Conservation (phyloP, 2,888 invertebrate species). For the Meghimatium bilineatum region DNA sequence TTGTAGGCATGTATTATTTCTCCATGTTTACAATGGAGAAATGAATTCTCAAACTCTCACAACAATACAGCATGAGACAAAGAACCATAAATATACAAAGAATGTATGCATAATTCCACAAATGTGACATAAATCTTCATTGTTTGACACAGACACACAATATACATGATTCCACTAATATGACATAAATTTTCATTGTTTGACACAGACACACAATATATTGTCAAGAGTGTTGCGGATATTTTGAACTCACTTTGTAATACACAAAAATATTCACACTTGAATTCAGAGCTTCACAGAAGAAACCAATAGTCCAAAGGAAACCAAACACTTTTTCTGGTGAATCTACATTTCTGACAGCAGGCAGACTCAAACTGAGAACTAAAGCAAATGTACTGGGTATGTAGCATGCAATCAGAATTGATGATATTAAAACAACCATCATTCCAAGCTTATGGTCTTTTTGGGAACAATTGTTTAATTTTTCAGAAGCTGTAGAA, state of each 20-base stretch:
- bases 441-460: not conserved
- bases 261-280: conserved; percentile 13
- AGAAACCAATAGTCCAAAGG: not conserved
- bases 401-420: not conserved
- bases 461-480: not conserved
- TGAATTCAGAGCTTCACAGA: not conserved
- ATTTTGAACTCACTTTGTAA: not conserved
- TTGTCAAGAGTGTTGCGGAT: not conserved
- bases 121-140: no score
- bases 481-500: not conserved
- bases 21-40: no score
- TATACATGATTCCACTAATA: no score
- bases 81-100: no score
- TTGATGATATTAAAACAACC: not conserved
- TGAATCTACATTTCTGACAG: not conserved
- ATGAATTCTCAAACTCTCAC: no score
- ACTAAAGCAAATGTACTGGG: not conserved
- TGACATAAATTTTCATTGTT: no score
- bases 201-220: no score
- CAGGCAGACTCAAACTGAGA: not conserved
- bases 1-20: no score
- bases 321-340: not conserved
- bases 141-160: no score
- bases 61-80: no score
- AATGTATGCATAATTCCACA: no score